A percentile compares a stretch with the other conserved stretches of the same genome.
phyloP scores from a whole-genome alignment of 2,888 invertebrate genomes.

The Asteroscopus sphinx region DNA sequence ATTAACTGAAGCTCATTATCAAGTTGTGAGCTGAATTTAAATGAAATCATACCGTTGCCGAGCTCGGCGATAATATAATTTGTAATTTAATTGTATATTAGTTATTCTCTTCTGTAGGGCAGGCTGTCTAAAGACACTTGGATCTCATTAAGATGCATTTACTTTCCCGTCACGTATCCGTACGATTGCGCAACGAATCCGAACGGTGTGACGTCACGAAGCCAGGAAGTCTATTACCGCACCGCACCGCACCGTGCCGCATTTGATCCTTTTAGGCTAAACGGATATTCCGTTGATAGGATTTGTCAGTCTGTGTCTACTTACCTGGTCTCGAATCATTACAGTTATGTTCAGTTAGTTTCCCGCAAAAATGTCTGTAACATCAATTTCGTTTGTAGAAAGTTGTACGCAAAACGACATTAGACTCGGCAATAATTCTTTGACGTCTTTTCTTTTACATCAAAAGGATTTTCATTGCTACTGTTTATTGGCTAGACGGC shows the following conservation, averaged over 20 bases:
- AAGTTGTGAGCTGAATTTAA: constrained; percentile 36
- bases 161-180: constrained; percentile 59
- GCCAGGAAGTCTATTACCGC: constrained; percentile 74
- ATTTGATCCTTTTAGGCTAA: constrained; percentile 83
- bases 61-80: constrained; percentile 27
- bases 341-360: constrained; percentile 23
- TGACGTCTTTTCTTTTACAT: constrained; percentile 38
- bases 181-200: constrained; percentile 56
- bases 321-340: constrained; percentile 39
- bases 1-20: constrained; percentile 39
- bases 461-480: constrained; percentile 27
- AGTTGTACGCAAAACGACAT: constrained; percentile 40
- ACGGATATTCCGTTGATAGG: constrained; percentile 77
- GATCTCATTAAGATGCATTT: constrained; percentile 49
- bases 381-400: constrained; percentile 40
- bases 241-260: constrained; percentile 55
- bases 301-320: constrained; percentile 74
- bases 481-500: constrained; percentile 33
- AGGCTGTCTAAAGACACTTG: constrained; percentile 31
- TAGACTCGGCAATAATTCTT: constrained; percentile 44
- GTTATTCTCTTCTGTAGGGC: constrained; percentile 34
- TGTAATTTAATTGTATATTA: constrained; percentile 41
- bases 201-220: constrained; percentile 70
- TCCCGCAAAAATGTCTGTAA: constrained; percentile 18
- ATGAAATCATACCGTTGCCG: constrained; percentile 35